Percentiles rank a stretch among this genome's conserved stretches.
Conservation (phyloP, 2,888 invertebrate genomes). For the Ennomos quercinarius region DNA sequence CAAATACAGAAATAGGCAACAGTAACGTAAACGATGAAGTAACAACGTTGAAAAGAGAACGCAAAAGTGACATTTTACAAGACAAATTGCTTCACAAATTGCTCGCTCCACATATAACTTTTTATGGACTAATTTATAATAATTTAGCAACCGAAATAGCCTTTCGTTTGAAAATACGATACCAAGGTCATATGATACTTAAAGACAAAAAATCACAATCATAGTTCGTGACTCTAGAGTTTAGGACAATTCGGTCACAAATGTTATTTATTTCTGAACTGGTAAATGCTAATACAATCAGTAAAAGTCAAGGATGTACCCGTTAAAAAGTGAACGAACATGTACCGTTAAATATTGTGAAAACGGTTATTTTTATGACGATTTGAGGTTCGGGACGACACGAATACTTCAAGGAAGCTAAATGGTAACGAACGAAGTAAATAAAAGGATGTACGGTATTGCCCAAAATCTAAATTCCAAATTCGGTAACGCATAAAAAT, state of each 20-base stretch:
- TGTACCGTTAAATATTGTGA: conserved; percentile 42
- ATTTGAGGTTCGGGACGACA: conserved; percentile 42
- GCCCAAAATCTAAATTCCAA: conserved; percentile 15
- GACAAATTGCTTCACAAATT: conserved; percentile 43
- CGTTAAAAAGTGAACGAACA: conserved; percentile 49
- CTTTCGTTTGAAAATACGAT: conserved; percentile 43
- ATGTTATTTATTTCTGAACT: conserved; percentile 54
- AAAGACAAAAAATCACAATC: conserved; percentile 52
- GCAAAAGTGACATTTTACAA: conserved; percentile 44
- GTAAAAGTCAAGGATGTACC: conserved; percentile 62
- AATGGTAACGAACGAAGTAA: conserved; percentile 34
- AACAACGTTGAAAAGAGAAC: conserved; percentile 38
- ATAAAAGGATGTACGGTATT: conserved; percentile 28
- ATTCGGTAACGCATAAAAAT: not conserved
- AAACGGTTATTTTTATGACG: conserved; percentile 52
- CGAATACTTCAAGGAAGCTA: conserved; percentile 37
- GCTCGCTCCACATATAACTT: conserved; percentile 40
- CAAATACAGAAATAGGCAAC: conserved; percentile 34
- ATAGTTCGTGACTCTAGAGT: conserved; percentile 66
- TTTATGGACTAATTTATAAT: conserved; percentile 45
- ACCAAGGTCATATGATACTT: conserved; percentile 61
- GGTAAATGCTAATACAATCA: conserved; percentile 65
- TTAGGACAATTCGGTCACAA: conserved; percentile 60
- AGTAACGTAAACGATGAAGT: conserved; percentile 40
- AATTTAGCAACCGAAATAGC: conserved; percentile 44